Base-by-base conservation (phyloP, 2,797 vertebrate species). In the Hipposideros larvatus region DNA sequence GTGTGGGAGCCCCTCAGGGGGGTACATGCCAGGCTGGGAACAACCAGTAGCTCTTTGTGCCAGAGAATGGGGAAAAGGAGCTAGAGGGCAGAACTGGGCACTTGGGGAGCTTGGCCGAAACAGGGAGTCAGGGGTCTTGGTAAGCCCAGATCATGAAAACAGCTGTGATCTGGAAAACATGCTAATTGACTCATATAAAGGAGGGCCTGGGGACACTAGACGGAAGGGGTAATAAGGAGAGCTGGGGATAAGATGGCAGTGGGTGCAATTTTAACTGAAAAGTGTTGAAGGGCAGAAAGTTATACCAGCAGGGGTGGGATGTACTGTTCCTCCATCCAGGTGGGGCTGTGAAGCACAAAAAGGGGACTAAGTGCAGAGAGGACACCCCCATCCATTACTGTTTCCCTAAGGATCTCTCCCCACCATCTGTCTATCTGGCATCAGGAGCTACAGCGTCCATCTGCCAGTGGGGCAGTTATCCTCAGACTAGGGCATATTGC, bases 261-360 rank as follows among this genome's bases (percentile, higher is more conserved):
- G n/a, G 79, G 66, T 90, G 4, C 16, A 79, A 28, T 80, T 93
- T 96, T 95, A 97, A 92, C 70, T 22, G 13, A 87, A 37, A 83
- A 53, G 21, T 61, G 22, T 31, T 37, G 74, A 93, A 89, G 48
- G 77, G 74, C 41, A 80, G 59, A 65, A 43, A 53, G n/a, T 95
- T 95, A 86, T 97, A 97, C 97, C 97, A 82, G 66, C 61, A 55
- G 21, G 87, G 95, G 46, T 73, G 91, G 83, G 41, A 89, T 77
- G 66, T 46, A 46, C 59, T 77, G 85, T 93, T 97, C 96, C 55
- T 94, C 94, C 51, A 34, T 90, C 94, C 96, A 96, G 66, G 75
- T 87, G 59, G 87, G 68, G 71, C 96, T 98, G 94, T 94, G n/a
- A 96, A 90, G 68, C 59, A 97, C 77, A 97, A 61, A 78, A 91